Evolutionary conservation across 2,888 invertebrate genomes (phyloP), one percentile per base, ranked within the genome.

Genomic region (Phania funesta): DNA sequence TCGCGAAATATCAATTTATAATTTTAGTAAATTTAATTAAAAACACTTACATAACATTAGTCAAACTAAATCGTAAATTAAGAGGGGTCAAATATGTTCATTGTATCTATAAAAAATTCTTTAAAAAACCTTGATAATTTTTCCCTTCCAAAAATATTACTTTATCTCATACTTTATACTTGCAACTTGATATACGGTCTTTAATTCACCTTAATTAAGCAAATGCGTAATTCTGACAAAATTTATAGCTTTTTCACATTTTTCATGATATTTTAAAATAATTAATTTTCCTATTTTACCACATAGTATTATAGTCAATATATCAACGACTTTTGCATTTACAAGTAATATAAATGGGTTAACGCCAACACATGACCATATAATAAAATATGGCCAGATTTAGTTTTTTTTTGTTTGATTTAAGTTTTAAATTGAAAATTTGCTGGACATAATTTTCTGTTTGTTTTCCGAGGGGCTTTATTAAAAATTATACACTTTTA

Each of bases 301-400:
- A 48, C 65, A 65, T 24, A 65, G 20, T 60, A 50, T 60, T n/a
- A 67, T 50, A 67, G 58, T 58, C 67, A 68, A 76, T 76, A 67
- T 67, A 76, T 76, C 50, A 76, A 50, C 50, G 50, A 50, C 18
- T 60, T 60, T 68, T 41, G 46, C 16, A 48, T 67, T 65, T 32
- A 46, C 64, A 67, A 67, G 67, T 58, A 50, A 76, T 76, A 38
- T 68, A 58, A 67, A 76, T 76, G 67, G 58, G 58, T 67, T 76
- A 76, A 76, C 58, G 60, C 58, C 38, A 68, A 58, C 58, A 60
- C 60, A 67, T 76, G 58, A 41, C 38, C 16, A 9, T 22, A 24
- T 2, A 41, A 67, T 32, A 67, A 67, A 48, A 75, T 67, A 67
- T 58, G 16, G 16, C 3, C 9, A 44, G 44, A 64, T 44, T 74